These are phyloP conservation scores for Astur gentilis DNA, from an alignment of 2,113 vertebrate genomes.

Conservation along the genomic window DNA sequence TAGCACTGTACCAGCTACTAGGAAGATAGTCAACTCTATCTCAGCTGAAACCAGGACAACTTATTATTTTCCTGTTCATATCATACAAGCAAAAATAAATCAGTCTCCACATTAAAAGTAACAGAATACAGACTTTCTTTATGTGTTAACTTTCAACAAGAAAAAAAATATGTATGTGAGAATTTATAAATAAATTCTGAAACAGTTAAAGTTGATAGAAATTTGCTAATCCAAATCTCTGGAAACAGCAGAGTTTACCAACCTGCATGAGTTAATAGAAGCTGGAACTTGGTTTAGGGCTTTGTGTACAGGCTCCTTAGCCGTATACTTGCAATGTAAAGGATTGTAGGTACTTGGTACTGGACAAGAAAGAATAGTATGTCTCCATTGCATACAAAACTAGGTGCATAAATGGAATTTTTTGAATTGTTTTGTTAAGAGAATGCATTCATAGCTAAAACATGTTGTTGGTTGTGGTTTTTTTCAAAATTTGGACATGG, in stretches of 20 bases:
- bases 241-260: background rate
- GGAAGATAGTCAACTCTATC: too few relatives aligned
- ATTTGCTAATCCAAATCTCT: background rate
- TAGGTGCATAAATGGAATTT: background rate
- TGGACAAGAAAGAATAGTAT: background rate
- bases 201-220: background rate
- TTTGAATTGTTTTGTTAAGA: background rate
- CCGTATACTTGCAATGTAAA: background rate
- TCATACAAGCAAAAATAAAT: background rate
- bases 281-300: background rate
- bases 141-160: background rate
- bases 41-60: too few relatives aligned
- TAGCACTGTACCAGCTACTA: too few relatives aligned
- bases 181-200: background rate
- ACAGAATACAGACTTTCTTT: background rate
- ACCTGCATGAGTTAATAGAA: background rate
- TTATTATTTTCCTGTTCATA: background rate
- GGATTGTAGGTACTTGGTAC: background rate
- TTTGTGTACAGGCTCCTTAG: background rate
- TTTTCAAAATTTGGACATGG: background rate
- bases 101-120: background rate
- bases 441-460: background rate
- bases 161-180: background rate
- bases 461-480: rapidly evolving
- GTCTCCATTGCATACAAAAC: background rate